These are phyloP conservation scores for Onychorhynchus coronatus DNA, from an alignment of 2,113 vertebrate species.

Conservation along the genomic window DNA sequence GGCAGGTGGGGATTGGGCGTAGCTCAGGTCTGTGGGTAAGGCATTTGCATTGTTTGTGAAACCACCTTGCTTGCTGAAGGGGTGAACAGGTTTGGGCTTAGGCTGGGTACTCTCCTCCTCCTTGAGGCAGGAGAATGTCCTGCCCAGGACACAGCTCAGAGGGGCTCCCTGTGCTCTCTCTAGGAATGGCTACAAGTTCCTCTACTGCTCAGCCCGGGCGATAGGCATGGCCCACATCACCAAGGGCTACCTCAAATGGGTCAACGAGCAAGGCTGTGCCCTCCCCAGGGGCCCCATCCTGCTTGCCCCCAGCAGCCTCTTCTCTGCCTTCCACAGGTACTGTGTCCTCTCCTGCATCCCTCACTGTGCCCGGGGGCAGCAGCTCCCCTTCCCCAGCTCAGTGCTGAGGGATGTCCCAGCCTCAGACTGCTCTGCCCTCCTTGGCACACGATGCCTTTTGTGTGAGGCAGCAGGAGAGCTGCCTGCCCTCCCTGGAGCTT, in stretches of 20 bases:
- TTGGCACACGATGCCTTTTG: fast-evolving
- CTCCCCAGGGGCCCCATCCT: slow-evolving; percentile 91
- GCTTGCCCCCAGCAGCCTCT: slow-evolving; percentile 92
- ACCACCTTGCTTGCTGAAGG: neutral
- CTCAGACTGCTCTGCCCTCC: neutral
- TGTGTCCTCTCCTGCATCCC: neutral
- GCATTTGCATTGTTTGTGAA: fast-evolving
- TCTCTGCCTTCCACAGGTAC: slow-evolving; percentile 93
- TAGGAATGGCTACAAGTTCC: slow-evolving; percentile 96
- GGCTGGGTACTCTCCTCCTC: neutral
- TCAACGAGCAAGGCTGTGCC: slow-evolving; percentile 84
- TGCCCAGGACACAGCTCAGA: neutral
- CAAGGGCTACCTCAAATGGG: slow-evolving; percentile 88
- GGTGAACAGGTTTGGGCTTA: neutral
- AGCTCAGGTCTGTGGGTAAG: neutral
- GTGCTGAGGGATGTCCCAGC: neutral
- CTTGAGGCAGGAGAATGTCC: neutral
- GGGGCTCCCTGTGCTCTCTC: neutral
- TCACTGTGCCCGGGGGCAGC: neutral
- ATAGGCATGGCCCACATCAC: slow-evolving; percentile 93
- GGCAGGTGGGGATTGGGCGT: fast-evolving
- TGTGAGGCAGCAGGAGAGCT: neutral
- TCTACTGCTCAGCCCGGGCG: slow-evolving; percentile 93
- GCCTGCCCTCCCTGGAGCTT: neutral
- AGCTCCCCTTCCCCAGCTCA: neutral